Evolutionary conservation across 2,888 invertebrate species (phyloP).

Genomic region (Gnatocerus cornutus): DNA sequence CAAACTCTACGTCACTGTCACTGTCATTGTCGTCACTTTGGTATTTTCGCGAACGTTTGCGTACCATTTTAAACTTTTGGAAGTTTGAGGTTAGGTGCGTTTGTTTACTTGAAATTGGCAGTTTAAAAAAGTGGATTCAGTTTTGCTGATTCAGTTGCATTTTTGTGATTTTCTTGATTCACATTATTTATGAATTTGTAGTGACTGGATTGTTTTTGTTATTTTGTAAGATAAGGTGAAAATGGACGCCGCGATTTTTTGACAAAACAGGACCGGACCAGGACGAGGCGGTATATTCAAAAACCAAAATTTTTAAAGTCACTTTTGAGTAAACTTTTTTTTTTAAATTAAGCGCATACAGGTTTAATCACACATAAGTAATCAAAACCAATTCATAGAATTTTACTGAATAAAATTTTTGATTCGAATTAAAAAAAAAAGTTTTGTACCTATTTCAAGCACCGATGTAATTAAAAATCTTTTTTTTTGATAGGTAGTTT

Average conservation of each 20-base stretch:
- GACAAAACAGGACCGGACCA: not conserved
- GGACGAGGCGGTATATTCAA: constrained; percentile 4
- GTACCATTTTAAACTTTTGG: constrained; percentile 59
- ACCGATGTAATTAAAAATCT: too few relatives aligned
- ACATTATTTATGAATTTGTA: constrained; percentile 4
- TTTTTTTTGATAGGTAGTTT: too few relatives aligned
- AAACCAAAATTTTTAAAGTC: not conserved
- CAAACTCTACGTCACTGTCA: constrained; percentile 67
- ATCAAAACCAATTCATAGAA: too few relatives aligned
- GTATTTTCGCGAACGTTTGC: constrained; percentile 59
- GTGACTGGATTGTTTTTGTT: not conserved
- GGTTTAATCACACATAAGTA: too few relatives aligned
- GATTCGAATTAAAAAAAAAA: too few relatives aligned
- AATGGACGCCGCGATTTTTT: not conserved
- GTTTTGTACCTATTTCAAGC: too few relatives aligned
- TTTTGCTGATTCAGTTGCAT: not conserved
- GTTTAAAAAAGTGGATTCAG: not conserved
- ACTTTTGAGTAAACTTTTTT: not conserved
- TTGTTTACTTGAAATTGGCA: constrained; percentile 14
- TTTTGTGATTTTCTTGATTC: not conserved
- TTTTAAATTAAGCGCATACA: not conserved
- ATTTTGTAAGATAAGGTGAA: constrained; percentile 3
- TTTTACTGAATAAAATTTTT: too few relatives aligned
- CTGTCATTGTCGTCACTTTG: constrained; percentile 58
- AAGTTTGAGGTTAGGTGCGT: constrained; percentile 24